Evolutionary conservation across 2,797 vertebrate species (phyloP).

Genomic region (Gymnoscopelus braueri): DNA sequence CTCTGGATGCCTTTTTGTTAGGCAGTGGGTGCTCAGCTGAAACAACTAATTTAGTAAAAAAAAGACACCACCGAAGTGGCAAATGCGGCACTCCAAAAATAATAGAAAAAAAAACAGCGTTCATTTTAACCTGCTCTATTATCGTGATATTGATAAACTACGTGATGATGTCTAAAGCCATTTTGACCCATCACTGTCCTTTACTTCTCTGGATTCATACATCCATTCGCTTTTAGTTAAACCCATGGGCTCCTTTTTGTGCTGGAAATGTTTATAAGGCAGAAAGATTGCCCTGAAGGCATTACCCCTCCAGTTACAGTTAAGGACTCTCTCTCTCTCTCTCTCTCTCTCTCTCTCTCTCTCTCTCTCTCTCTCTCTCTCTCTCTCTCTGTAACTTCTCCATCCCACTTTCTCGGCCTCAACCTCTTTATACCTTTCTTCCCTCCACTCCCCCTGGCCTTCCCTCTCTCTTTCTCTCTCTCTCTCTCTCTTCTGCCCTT

Average conservation of each 20-base stretch:
- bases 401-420: neutral
- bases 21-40: too few relatives aligned
- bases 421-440: slow-evolving; percentile 10
- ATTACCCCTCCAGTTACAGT: slow-evolving; percentile 29
- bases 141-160: too few relatives aligned
- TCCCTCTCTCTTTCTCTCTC: neutral
- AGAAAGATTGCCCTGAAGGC: slow-evolving; percentile 29
- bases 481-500: neutral
- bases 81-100: too few relatives aligned
- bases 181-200: neutral
- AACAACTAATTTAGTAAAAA: too few relatives aligned
- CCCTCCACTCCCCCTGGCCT: neutral
- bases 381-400: slow-evolving; percentile 3
- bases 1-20: too few relatives aligned
- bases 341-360: neutral
- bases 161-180: neutral
- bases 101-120: too few relatives aligned
- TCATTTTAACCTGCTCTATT: too few relatives aligned
- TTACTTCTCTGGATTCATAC: neutral
- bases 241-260: slow-evolving; percentile 29
- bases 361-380: neutral
- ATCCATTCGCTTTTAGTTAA: slow-evolving; percentile 24
- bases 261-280: slow-evolving; percentile 18
- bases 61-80: too few relatives aligned
- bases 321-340: neutral